Percentiles rank a stretch among this genome's conserved stretches.
Evolutionary conservation across 2,113 vertebrate genomes (phyloP).

Genomic region (Excalfactoria chinensis): DNA sequence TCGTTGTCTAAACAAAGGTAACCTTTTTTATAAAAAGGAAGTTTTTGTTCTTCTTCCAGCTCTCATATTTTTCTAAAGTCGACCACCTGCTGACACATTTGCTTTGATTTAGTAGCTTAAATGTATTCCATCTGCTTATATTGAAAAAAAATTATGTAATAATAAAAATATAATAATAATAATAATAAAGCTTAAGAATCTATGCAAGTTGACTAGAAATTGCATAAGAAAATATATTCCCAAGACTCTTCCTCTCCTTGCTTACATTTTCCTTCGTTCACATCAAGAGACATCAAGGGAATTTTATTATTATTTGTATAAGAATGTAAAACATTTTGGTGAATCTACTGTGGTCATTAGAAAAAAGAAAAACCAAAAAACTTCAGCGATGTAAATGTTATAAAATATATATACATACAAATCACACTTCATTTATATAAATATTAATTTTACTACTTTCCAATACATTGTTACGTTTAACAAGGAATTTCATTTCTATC

Average conservation of each 20-base stretch:
- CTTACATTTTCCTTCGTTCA: neutral
- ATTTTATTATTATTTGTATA: neutral
- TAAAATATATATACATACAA: neutral
- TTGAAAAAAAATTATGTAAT: no score
- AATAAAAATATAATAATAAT: neutral
- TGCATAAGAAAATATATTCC: neutral
- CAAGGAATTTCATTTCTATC: neutral
- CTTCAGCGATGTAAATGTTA: neutral
- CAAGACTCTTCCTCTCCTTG: neutral
- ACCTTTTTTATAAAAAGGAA: neutral
- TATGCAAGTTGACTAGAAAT: neutral
- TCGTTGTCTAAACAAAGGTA: neutral
- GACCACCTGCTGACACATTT: conserved; percentile 18
- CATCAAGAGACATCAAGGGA: neutral
- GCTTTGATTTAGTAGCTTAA: conserved; percentile 52
- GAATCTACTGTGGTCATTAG: neutral
- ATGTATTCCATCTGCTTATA: conserved; percentile 29
- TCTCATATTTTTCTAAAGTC: neutral
- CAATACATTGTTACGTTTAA: neutral
- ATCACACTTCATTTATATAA: neutral
- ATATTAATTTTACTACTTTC: neutral
- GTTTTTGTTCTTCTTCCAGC: conserved; percentile 47
- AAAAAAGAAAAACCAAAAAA: neutral
- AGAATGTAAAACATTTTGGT: neutral
- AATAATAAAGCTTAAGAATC: neutral